Percentiles rank a stretch among this genome's conserved stretches.
Conservation (phyloP, 92 coral and sea anemone species). For the Epizoanthus fatuus region DNA sequence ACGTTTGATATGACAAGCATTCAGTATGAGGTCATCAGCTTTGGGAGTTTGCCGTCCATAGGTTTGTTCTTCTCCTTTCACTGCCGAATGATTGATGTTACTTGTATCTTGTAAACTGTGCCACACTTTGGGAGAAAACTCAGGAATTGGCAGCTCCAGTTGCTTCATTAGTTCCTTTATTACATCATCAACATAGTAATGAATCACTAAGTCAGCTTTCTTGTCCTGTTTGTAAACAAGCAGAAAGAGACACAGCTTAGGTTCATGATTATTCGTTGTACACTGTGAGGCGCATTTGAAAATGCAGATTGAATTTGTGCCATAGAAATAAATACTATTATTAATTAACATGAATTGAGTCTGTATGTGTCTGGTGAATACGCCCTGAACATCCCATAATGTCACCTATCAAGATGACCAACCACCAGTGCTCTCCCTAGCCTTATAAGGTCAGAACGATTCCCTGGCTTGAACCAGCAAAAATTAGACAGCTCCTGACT, state of each 20-base stretch:
- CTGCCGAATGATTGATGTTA: background rate
- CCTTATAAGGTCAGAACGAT: too few relatives aligned
- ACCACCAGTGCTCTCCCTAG: too few relatives aligned
- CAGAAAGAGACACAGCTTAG: background rate
- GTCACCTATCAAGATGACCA: too few relatives aligned
- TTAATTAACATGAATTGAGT: background rate
- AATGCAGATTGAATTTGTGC: too few relatives aligned
- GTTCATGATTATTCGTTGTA: background rate
- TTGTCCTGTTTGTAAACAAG: constrained; percentile 79
- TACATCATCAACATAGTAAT: constrained; percentile 92
- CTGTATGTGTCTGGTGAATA: background rate
- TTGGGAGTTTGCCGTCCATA: background rate
- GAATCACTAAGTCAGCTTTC: constrained; percentile 92
- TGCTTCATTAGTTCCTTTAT: constrained; percentile 81
- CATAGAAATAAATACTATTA: too few relatives aligned
- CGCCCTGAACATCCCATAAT: too few relatives aligned
- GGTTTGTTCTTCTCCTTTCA: background rate
- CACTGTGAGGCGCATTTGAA: too few relatives aligned
- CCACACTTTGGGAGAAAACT: constrained; percentile 42
- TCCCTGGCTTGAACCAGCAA: too few relatives aligned
- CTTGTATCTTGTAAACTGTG: constrained; percentile 3
- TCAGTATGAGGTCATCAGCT: background rate
- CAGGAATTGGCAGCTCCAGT: constrained; percentile 77
- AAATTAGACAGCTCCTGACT: too few relatives aligned
- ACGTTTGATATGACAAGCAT: background rate